Evolutionary conservation across 2,888 invertebrate species (phyloP).

Genomic region (Eupithecia subfuscata): DNA sequence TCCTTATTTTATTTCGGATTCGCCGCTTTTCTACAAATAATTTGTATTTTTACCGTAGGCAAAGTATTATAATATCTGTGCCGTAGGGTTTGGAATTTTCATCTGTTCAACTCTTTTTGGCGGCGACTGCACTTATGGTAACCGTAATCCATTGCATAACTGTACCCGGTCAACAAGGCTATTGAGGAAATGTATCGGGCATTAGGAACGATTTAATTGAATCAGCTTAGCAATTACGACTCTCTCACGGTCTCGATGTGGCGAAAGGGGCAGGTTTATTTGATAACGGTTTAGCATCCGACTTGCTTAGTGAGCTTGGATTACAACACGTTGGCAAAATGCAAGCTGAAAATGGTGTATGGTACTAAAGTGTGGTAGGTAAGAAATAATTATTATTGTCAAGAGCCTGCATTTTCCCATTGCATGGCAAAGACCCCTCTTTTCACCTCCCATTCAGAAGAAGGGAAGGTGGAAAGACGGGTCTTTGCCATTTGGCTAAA

Average conservation of each 20-base stretch:
- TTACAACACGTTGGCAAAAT: background rate
- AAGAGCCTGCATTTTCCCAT: too few relatives aligned
- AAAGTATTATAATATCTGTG: too few relatives aligned
- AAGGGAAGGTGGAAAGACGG: too few relatives aligned
- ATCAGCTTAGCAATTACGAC: slow-evolving; percentile 25
- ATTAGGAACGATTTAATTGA: slow-evolving; percentile 29
- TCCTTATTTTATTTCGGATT: too few relatives aligned
- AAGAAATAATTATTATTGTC: too few relatives aligned
- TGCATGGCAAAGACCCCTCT: too few relatives aligned
- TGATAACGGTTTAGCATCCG: background rate
- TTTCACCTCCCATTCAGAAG: too few relatives aligned
- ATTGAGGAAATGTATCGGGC: slow-evolving; percentile 34
- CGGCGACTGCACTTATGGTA: background rate
- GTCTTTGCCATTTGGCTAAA: too few relatives aligned
- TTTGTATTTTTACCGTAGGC: background rate
- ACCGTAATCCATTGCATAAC: slow-evolving; percentile 18
- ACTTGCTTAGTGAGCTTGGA: background rate
- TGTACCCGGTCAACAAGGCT: slow-evolving; percentile 18
- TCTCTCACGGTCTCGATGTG: slow-evolving; percentile 28
- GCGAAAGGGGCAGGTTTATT: slow-evolving; percentile 8
- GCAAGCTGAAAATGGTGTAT: background rate
- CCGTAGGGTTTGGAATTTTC: background rate
- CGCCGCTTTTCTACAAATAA: background rate
- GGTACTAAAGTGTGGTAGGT: too few relatives aligned
- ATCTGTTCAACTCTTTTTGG: background rate